Evolutionary conservation across 1,140 invertebrate genomes (phyloP), one percentile per base, ranked within the genome.

Genomic region (Aplysia californica): DNA sequence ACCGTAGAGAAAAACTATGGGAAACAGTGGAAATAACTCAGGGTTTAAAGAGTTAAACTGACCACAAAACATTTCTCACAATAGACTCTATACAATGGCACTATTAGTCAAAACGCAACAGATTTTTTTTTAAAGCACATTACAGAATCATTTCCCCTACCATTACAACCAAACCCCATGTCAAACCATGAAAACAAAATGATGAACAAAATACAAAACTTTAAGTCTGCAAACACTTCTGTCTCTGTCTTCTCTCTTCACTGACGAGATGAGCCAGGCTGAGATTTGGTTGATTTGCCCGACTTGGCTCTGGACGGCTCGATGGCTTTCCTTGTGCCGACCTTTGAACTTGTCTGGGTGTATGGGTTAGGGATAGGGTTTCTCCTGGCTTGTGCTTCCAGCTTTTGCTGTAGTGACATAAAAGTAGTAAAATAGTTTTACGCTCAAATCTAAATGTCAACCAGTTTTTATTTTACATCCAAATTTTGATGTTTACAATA

Each of bases 291-390:
- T 39, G 33, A 33, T 33, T 73, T 73, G 21, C 56, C 38, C 50
- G 50, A 59, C 36, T 58, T 65, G 18, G 59, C 29, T 26, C 58
- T 50, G 3, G 36, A 3, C 35, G 59, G 21, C 35, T 66, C 72
- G 33, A 75, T 50, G 3, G 59, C 59, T 50, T 65, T 75, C 35
- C 72, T 75, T 6, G 31, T 29, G 0, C 72, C 72, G 21, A 39
- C 41, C 26, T 75, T 65, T 0, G 29, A 3, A 31, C 61, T 66
- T 23, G 26, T 5, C n/a, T 41, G 58, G 23, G 36, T 55, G 29
- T 75, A 75, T 10, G 72, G 72, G 26, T 50, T 75, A 55, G 72
- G 5, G n/a, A 75, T 44, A 41, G 58, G 38, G 1, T 75, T 75
- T 33, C 29, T 64, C 23, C 66, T 75, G 31, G 59, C 59, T 18